These are phyloP conservation scores for Oscheius sp. DNA, from an alignment of 2,888 invertebrate species.

Conservation along the genomic window DNA sequence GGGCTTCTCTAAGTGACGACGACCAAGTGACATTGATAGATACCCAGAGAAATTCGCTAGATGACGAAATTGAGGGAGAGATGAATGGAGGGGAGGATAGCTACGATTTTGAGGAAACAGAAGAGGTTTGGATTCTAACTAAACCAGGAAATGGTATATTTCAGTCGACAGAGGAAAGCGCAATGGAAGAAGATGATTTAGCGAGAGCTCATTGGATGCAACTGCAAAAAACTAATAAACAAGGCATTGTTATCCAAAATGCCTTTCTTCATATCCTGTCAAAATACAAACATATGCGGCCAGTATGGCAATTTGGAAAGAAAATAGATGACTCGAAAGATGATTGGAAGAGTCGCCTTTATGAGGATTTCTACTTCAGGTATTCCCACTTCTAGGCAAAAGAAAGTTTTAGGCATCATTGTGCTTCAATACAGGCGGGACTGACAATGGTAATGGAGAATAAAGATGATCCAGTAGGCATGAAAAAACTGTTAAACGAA, in stretches of 20 bases:
- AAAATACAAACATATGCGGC: constrained; percentile 66
- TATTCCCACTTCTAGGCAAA: neutral
- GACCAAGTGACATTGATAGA: neutral
- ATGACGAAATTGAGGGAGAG: constrained; percentile 43
- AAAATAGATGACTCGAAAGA: constrained; percentile 53
- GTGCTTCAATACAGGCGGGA: constrained; percentile 67
- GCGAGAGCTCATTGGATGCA: constrained; percentile 70
- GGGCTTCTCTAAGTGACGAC: constrained; percentile 17
- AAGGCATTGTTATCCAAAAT: constrained; percentile 53
- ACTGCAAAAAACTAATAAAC: constrained; percentile 66
- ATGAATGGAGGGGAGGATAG: constrained; percentile 10
- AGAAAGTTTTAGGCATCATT: constrained; percentile 60
- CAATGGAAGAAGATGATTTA: constrained; percentile 40
- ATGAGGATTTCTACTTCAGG: constrained; percentile 66
- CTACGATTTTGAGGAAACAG: constrained; percentile 45
- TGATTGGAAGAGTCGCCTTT: constrained; percentile 59
- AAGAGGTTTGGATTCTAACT: constrained; percentile 35
- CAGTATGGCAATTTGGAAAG: constrained; percentile 69
- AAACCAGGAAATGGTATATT: neutral
- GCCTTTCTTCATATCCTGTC: constrained; percentile 63
- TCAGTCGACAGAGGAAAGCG: constrained; percentile 36
- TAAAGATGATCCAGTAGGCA: constrained; percentile 60
- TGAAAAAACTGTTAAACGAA: constrained; percentile 63
- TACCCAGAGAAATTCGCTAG: constrained; percentile 24
- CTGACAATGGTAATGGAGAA: constrained; percentile 71